These are phyloP conservation scores for Xestia sexstrigata DNA, from an alignment of 2,888 invertebrate species.

Conservation along the genomic window DNA sequence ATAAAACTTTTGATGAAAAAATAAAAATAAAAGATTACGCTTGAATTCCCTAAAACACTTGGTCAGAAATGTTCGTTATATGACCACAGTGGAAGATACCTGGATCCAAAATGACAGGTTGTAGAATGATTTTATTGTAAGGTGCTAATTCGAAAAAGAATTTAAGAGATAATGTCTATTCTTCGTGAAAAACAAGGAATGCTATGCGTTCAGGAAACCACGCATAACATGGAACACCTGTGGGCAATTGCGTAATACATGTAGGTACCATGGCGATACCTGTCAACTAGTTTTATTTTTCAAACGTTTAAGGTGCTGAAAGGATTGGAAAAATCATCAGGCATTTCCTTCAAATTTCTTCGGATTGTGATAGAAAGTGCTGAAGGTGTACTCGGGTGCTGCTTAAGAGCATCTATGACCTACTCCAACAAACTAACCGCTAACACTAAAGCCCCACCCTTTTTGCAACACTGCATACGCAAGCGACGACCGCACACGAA, in stretches of 20 bases:
- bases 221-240: neutral
- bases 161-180: neutral
- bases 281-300: neutral
- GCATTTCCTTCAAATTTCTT: neutral
- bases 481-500: slow-evolving; percentile 54
- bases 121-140: neutral
- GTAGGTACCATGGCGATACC: neutral
- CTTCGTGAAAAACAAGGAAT: neutral
- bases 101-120: neutral
- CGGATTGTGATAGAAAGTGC: neutral
- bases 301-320: neutral
- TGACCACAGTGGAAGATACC: neutral
- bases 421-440: slow-evolving; percentile 10
- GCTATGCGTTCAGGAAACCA: neutral
- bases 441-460: slow-evolving; percentile 15
- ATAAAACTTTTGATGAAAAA: neutral
- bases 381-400: neutral
- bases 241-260: neutral
- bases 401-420: neutral
- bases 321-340: neutral
- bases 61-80: neutral
- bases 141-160: neutral
- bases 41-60: neutral
- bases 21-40: neutral
- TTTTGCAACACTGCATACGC: slow-evolving; percentile 44